Conservation (phyloP, 1,140 invertebrate species). For the Kradibia gibbosae region DNA sequence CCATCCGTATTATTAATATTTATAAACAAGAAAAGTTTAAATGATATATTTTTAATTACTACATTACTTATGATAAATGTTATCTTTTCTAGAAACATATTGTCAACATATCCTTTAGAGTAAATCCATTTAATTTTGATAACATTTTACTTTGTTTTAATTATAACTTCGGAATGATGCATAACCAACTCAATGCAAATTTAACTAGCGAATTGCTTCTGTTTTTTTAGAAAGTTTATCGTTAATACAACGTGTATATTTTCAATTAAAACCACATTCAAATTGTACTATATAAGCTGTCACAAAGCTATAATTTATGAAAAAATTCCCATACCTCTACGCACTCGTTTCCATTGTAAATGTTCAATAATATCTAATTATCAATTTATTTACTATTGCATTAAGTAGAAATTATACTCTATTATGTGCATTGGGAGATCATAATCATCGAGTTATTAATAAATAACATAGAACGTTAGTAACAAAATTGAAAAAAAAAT, state of each 20-base stretch:
- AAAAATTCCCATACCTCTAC: neutral
- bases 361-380: neutral
- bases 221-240: conserved; percentile 3
- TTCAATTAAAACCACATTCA: neutral
- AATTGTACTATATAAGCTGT: neutral
- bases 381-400: neutral
- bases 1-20: too few relatives aligned
- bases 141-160: neutral
- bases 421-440: neutral
- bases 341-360: too few relatives aligned
- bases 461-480: neutral
- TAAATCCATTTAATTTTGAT: neutral
- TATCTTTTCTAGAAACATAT: neutral
- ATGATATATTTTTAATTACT: neutral
- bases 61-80: neutral
- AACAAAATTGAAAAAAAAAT: neutral
- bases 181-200: neutral
- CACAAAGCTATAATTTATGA: neutral
- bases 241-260: neutral
- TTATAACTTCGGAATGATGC: neutral
- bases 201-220: neutral
- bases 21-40: too few relatives aligned
- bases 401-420: neutral
- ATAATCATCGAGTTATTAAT: neutral
- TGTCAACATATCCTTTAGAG: neutral